phyloP scores from a whole-genome alignment of 2,113 vertebrate species.

The Malurus elegans region DNA sequence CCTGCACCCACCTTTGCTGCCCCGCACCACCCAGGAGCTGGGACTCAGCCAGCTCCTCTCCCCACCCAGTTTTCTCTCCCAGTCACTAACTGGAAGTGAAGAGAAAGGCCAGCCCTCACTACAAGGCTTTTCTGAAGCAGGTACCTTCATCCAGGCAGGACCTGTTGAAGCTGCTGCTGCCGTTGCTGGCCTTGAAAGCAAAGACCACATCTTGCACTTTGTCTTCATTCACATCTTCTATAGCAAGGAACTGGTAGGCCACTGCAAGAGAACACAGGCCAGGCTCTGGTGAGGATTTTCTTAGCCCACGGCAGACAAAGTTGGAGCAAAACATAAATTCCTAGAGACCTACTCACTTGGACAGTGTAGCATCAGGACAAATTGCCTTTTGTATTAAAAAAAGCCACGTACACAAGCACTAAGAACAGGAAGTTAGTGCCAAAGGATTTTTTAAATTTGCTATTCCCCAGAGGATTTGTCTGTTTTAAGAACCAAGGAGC shows the following conservation, averaged over 20 bases:
- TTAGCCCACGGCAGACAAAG: background rate
- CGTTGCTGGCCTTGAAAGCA: conserved; percentile 70
- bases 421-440: background rate
- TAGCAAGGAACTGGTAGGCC: conserved; percentile 80
- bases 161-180: conserved; percentile 57
- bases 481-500: background rate
- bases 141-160: conserved; percentile 82
- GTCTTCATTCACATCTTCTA: conserved; percentile 79
- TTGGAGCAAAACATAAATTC: conserved; percentile 5
- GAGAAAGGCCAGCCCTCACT: background rate
- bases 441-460: background rate
- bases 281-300: background rate
- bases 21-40: accelerated
- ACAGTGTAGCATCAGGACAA: background rate
- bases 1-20: background rate
- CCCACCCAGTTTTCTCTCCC: background rate
- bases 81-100: background rate
- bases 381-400: background rate
- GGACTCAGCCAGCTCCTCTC: background rate
- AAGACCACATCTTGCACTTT: conserved; percentile 87
- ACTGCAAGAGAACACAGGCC: conserved; percentile 65
- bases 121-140: background rate
- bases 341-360: background rate
- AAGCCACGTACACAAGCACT: background rate
- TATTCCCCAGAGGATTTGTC: background rate